Base-by-base conservation (phyloP, 2,113 vertebrate genomes). In the Marcusenius ussheri region DNA sequence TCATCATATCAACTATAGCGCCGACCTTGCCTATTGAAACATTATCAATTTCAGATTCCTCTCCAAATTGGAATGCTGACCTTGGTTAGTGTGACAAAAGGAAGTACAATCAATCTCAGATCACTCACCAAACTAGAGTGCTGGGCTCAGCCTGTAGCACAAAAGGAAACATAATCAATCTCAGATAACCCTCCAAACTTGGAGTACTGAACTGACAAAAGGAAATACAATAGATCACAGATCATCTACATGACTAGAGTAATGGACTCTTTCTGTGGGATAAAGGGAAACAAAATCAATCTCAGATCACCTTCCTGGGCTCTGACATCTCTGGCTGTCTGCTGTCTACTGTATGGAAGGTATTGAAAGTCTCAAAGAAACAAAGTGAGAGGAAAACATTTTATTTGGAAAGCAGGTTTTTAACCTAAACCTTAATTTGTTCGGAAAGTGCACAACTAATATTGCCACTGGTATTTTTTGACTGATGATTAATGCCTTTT, bases 81-180 rank as follows among this genome's bases (percentile, higher is more conserved):
- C 83, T 84, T 47, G 45, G 83, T 84, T 47, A 24, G 19, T 47
- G 83, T 84, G 45, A 84, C 45, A 24, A 84, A 83, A 84, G 83
- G 83, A 84, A 84, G 21, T 84, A 46, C 45, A 84, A 84, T 84
- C 83, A 46, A 47, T 84, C 45, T 47, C 42, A 47, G 83, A 84
- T 47, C 6, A 46, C 45, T 46, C 42, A 8, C 83, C 83, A 84
- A 47, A 46, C 83, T 84, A 21, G 83, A n/a, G 83, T 47, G 45
- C 39, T 9, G 7, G 42, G 42, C 2, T n/a, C 45, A 24, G 83
- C 24, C 83, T 84, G 45, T 84, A 42, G 45, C 39, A 84, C 83
- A 84, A 46, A 47, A 84, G 83, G 21, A 84, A 83, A 83, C 77
- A 45, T 45, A 83, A 84, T 84, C 83, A 47, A 84, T 84, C 83